A percentile compares a stretch with the other conserved stretches of the same genome.
These are phyloP conservation scores for Acanthaster planci DNA, from an alignment of 35 echinoderm and acorn worm genomes.

Conservation along the genomic window DNA sequence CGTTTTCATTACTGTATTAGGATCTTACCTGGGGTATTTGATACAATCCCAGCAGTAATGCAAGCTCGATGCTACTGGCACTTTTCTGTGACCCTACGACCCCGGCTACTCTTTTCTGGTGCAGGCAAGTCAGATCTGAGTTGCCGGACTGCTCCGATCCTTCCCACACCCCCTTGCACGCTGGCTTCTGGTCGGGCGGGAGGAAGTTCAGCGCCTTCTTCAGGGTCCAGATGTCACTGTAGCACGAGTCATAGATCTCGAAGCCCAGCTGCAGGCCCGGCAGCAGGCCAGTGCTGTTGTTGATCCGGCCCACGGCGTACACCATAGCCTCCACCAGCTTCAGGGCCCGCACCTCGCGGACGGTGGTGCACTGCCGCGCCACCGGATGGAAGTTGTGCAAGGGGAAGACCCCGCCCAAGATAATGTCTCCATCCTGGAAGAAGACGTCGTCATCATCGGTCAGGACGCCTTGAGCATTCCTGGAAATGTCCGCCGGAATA, in stretches of 20 bases:
- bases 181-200: slow-evolving; percentile 2
- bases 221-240: slow-evolving; percentile 58
- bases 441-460: slow-evolving; percentile 45
- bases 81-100: slow-evolving; percentile 72
- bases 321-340: slow-evolving; percentile 74
- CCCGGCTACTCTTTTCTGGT: slow-evolving; percentile 32
- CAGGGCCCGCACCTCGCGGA: slow-evolving; percentile 59
- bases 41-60: slow-evolving; percentile 66
- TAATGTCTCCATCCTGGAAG: slow-evolving; percentile 63
- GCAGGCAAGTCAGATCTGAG: not conserved
- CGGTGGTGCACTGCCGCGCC: slow-evolving; percentile 3
- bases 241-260: slow-evolving; percentile 89
- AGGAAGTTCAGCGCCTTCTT: slow-evolving; percentile 52
- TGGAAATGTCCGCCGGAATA: not conserved
- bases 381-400: slow-evolving; percentile 58
- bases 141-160: not conserved
- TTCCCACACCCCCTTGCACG: not conserved
- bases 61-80: slow-evolving; percentile 61
- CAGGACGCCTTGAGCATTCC: not conserved
- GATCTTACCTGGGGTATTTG: slow-evolving; percentile 46
- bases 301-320: slow-evolving; percentile 68
- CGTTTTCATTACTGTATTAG: no score
- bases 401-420: slow-evolving; percentile 73
- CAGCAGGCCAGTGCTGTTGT: slow-evolving; percentile 39
- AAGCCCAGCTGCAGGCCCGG: slow-evolving; percentile 66